A percentile compares a stretch with the other conserved stretches of the same genome.
These are phyloP conservation scores for Tiliacea aurago DNA, from an alignment of 2,888 invertebrate species.

Conservation along the genomic window DNA sequence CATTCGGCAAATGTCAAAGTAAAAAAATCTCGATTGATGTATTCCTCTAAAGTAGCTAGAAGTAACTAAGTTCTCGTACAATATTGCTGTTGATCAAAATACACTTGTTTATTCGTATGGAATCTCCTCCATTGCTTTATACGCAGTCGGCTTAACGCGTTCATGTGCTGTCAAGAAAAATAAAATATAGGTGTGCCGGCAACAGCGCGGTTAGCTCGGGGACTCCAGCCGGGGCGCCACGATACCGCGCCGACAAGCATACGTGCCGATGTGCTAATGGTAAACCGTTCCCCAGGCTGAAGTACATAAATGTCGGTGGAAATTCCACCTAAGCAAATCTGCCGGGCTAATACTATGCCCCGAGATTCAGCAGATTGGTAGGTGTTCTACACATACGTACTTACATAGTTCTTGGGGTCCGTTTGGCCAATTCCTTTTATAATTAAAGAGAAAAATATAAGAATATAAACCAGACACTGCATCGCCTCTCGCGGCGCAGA, in stretches of 20 bases:
- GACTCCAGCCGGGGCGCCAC: constrained; percentile 23
- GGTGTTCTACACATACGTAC: constrained; percentile 53
- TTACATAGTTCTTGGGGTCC: constrained; percentile 73
- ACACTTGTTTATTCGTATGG: constrained; percentile 29
- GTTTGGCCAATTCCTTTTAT: constrained; percentile 65
- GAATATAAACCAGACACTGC: constrained; percentile 42
- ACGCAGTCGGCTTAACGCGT: constrained; percentile 47
- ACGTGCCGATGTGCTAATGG: constrained; percentile 59
- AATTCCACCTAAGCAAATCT: constrained; percentile 39
- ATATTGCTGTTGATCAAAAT: constrained; percentile 19
- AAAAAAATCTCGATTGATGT: neutral
- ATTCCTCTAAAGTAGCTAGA: neutral
- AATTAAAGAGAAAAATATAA: constrained; percentile 64
- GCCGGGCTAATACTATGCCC: constrained; percentile 14
- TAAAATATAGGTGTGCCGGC: constrained; percentile 54
- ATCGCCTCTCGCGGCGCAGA: constrained; percentile 12
- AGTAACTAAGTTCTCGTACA: constrained; percentile 14
- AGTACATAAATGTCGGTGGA: constrained; percentile 31
- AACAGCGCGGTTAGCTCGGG: constrained; percentile 43
- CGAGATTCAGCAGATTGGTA: constrained; percentile 1
- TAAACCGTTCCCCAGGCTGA: constrained; percentile 41
- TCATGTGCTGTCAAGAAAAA: constrained; percentile 50
- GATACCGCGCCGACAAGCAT: constrained; percentile 50
- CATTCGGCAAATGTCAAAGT: neutral
- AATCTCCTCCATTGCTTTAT: constrained; percentile 31